Evolutionary conservation across 2,797 vertebrate species (phyloP).

Genomic region (Amazonetta brasiliensis): DNA sequence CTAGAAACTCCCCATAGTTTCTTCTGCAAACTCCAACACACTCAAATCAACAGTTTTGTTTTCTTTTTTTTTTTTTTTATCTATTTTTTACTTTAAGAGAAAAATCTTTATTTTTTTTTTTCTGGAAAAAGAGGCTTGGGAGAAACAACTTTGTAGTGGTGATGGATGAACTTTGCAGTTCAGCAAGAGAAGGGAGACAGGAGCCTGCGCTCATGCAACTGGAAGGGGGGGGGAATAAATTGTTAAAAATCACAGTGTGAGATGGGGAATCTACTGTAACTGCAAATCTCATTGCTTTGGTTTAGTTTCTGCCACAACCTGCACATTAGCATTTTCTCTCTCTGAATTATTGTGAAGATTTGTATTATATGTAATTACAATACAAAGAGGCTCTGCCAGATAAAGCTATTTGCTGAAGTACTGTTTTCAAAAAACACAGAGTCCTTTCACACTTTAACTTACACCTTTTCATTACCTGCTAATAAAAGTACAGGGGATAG

Average conservation of each 20-base stretch:
- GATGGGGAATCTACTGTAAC: slow-evolving; percentile 51
- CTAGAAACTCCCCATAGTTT: slow-evolving; percentile 9
- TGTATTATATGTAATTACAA: slow-evolving; percentile 71
- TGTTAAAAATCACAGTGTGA: slow-evolving; percentile 58
- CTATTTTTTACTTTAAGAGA: slow-evolving; percentile 12
- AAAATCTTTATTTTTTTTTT: no score
- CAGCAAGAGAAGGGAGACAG: slow-evolving; percentile 1
- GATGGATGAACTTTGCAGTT: slow-evolving; percentile 22
- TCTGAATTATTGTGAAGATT: slow-evolving; percentile 67
- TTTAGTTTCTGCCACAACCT: slow-evolving; percentile 64
- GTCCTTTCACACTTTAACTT: slow-evolving; percentile 75
- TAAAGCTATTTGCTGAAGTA: slow-evolving; percentile 72
- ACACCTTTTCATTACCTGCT: slow-evolving; percentile 78
- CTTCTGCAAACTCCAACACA: not conserved
- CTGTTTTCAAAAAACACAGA: slow-evolving; percentile 73
- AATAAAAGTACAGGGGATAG: slow-evolving; percentile 73
- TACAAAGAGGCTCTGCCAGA: slow-evolving; percentile 68
- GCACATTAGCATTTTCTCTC: slow-evolving; percentile 50
- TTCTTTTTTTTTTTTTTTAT: not conserved
- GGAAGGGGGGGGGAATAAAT: slow-evolving; percentile 42
- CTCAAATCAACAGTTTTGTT: slow-evolving; percentile 20
- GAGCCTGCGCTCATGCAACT: not conserved
- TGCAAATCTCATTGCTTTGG: slow-evolving; percentile 53
- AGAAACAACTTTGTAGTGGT: slow-evolving; percentile 69
- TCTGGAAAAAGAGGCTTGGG: slow-evolving; percentile 38